Evolutionary conservation across 2,113 vertebrate species (phyloP).

Genomic region (Terrapene triunguis): DNA sequence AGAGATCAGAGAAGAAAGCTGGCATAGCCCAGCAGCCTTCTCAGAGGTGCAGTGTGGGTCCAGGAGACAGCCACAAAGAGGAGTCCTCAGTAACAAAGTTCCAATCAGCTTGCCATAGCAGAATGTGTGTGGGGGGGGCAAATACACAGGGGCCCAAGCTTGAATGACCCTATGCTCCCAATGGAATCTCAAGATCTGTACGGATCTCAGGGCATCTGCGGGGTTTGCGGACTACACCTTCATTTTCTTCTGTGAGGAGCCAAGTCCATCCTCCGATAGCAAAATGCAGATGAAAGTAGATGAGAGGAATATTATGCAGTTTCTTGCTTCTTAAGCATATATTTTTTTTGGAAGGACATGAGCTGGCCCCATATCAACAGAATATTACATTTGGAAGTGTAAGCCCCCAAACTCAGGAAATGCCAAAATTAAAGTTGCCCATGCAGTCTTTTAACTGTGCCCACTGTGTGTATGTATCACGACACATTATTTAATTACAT

Average conservation of each 20-base stretch:
- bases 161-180: neutral
- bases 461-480: neutral
- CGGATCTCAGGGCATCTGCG: neutral
- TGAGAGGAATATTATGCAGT: neutral
- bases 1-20: constrained; percentile 33
- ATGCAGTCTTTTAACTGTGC: neutral
- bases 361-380: neutral
- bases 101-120: neutral
- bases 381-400: neutral
- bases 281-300: neutral
- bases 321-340: no score
- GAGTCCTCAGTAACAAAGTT: neutral
- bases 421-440: neutral
- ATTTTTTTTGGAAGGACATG: no score
- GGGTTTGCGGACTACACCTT: neutral
- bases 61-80: neutral
- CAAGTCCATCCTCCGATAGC: neutral
- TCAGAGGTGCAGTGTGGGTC: neutral
- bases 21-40: neutral
- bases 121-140: neutral
- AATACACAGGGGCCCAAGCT: neutral
- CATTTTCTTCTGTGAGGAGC: neutral
- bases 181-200: neutral
- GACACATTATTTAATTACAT: neutral
- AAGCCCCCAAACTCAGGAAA: neutral